Conservation (phyloP, 2,113 vertebrate genomes). For the Salvelinus sp. region DNA sequence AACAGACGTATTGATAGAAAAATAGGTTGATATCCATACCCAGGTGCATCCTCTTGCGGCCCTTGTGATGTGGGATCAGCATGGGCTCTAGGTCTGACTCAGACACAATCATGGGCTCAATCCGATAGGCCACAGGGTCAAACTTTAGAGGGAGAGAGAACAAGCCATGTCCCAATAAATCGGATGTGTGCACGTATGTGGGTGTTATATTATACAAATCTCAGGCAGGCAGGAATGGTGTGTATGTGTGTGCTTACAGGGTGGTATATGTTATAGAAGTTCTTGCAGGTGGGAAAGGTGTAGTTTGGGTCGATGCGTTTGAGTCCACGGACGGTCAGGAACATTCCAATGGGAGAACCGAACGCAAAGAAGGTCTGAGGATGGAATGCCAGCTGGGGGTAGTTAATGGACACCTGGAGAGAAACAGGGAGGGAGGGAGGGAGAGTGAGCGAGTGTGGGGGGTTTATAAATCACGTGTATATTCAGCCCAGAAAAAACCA, state of each 20-base stretch:
- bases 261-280: conserved; percentile 98
- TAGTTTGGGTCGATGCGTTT: conserved; percentile 91
- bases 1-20: not conserved
- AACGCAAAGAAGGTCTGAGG: conserved; percentile 95
- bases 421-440: not conserved
- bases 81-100: conserved; percentile 89
- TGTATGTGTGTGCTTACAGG: conserved; percentile 76
- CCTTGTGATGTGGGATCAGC: conserved; percentile 97
- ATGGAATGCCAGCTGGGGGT: conserved; percentile 89
- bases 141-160: conserved; percentile 73
- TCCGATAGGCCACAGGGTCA: conserved; percentile 94
- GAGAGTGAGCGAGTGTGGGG: not conserved
- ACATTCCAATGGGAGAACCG: conserved; percentile 98
- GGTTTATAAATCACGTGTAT: not conserved
- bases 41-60: conserved; percentile 96
- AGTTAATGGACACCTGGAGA: conserved; percentile 85
- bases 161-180: not conserved
- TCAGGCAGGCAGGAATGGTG: not conserved
- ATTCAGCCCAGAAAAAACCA: not conserved
- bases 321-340: conserved; percentile 91
- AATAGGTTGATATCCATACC: conserved; percentile 68
- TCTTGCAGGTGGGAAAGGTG: conserved; percentile 92
- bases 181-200: not conserved
- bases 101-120: conserved; percentile 92
- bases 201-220: too few species aligned